phyloP scores from a whole-genome alignment of 2,797 vertebrate genomes.

The Otolemur crassicaudatus region DNA sequence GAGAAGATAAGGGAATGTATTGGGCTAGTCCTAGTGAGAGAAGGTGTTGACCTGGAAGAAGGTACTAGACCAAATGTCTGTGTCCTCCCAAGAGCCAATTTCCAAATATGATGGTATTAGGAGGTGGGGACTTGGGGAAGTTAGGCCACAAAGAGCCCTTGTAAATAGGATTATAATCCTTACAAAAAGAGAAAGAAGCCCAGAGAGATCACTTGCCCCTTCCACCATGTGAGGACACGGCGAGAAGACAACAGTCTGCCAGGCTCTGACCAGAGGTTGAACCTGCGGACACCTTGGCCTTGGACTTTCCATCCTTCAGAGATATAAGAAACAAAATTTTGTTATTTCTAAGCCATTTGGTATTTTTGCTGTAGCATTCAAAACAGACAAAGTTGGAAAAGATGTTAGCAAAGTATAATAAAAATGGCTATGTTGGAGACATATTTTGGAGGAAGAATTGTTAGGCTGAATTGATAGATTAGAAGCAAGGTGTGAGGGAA shows the following conservation, averaged over 20 bases:
- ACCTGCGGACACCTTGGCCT: no score
- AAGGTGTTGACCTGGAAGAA: neutral
- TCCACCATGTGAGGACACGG: neutral
- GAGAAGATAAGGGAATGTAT: neutral
- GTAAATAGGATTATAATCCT: neutral
- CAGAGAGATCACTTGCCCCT: neutral
- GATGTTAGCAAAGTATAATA: neutral
- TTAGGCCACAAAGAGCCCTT: neutral
- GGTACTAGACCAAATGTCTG: neutral
- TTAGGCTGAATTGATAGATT: neutral
- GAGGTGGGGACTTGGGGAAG: neutral
- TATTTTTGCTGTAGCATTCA: neutral
- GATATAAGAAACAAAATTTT: neutral
- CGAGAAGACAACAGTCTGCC: neutral
- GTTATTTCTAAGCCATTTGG: neutral
- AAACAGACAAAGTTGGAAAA: neutral
- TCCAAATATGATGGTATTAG: no score
- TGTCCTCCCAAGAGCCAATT: neutral
- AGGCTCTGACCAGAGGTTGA: neutral
- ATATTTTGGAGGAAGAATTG: neutral
- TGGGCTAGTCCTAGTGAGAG: neutral
- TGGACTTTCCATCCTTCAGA: neutral
- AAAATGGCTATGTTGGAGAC: neutral
- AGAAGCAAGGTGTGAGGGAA: neutral
- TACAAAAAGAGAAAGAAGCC: neutral